A percentile compares a stretch with the other conserved stretches of the same genome.
These are phyloP conservation scores for Enteromius thamalakanensis DNA, from an alignment of 2,797 vertebrate species.

Conservation along the genomic window DNA sequence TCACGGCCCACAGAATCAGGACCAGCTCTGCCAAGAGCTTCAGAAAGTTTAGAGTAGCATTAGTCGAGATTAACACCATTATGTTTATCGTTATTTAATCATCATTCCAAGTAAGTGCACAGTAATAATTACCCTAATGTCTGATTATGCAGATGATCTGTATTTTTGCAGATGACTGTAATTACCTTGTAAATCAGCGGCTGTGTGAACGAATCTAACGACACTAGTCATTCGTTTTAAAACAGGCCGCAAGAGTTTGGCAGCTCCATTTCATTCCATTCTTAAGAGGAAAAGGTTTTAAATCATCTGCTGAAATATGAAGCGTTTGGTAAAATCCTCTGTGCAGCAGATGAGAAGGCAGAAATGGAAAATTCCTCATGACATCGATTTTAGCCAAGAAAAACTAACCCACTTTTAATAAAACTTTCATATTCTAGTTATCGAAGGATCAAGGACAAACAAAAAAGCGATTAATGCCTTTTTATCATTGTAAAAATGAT, in stretches of 20 bases:
- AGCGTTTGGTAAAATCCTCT: background rate
- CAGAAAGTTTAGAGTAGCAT: background rate
- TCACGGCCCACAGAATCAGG: background rate
- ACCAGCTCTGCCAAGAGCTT: background rate
- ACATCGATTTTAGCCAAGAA: background rate
- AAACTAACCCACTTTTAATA: slow-evolving; percentile 6
- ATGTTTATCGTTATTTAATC: slow-evolving; percentile 9
- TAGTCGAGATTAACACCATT: background rate
- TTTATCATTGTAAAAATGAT: slow-evolving; percentile 48
- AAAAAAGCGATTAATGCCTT: slow-evolving; percentile 67
- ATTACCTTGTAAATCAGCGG: slow-evolving; percentile 22
- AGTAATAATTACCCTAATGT: slow-evolving; percentile 3
- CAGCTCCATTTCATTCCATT: background rate
- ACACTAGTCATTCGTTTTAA: background rate
- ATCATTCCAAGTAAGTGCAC: background rate
- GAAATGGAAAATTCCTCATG: background rate
- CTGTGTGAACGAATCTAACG: background rate
- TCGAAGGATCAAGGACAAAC: background rate
- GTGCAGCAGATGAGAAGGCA: slow-evolving; percentile 1
- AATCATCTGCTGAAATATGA: background rate
- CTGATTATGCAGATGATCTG: slow-evolving; percentile 8
- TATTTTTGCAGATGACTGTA: slow-evolving; percentile 12
- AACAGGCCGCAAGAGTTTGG: slow-evolving; percentile 13
- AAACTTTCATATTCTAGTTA: slow-evolving; percentile 3
- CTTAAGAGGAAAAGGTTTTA: background rate